phyloP scores from a whole-genome alignment of 2,888 invertebrate genomes.

The Lycocerus yunnanus region DNA sequence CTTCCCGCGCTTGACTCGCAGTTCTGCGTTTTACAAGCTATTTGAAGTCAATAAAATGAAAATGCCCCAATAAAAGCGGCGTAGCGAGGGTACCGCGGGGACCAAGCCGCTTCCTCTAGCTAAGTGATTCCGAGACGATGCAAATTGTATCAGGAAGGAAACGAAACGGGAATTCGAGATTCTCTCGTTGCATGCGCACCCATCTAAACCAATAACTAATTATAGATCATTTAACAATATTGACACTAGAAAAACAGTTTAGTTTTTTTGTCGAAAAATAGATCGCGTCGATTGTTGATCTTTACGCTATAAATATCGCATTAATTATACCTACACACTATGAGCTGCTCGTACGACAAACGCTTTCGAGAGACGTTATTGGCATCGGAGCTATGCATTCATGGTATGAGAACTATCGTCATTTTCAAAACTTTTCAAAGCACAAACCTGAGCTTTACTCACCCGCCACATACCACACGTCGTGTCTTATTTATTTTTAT shows the following conservation, averaged over 20 bases:
- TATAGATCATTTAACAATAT: constrained; percentile 23
- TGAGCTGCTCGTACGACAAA: constrained; percentile 51
- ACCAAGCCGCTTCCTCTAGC: constrained; percentile 39
- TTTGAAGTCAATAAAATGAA: constrained; percentile 62
- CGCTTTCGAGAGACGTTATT: constrained; percentile 53
- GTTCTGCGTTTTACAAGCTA: constrained; percentile 61
- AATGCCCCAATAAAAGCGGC: constrained; percentile 58
- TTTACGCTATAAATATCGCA: constrained; percentile 55
- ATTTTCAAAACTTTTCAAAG: constrained; percentile 55
- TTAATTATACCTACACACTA: constrained; percentile 52
- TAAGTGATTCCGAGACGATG: constrained; percentile 56
- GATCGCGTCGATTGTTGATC: constrained; percentile 50
- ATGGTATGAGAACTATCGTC: constrained; percentile 51
- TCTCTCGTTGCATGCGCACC: constrained; percentile 25
- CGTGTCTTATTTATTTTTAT: constrained; percentile 49
- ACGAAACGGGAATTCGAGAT: constrained; percentile 36
- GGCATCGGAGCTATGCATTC: constrained; percentile 50
- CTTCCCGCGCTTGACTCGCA: constrained; percentile 54
- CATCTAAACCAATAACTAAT: constrained; percentile 22
- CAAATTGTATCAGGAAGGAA: constrained; percentile 56
- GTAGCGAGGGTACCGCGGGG: constrained; percentile 39
- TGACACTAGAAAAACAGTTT: constrained; percentile 10
- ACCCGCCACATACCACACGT: constrained; percentile 50
- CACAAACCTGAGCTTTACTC: constrained; percentile 50
- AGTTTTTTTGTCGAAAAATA: constrained; percentile 27